These are phyloP conservation scores for Carposina sasakii DNA, from an alignment of 1,140 invertebrate species.

Conservation along the genomic window DNA sequence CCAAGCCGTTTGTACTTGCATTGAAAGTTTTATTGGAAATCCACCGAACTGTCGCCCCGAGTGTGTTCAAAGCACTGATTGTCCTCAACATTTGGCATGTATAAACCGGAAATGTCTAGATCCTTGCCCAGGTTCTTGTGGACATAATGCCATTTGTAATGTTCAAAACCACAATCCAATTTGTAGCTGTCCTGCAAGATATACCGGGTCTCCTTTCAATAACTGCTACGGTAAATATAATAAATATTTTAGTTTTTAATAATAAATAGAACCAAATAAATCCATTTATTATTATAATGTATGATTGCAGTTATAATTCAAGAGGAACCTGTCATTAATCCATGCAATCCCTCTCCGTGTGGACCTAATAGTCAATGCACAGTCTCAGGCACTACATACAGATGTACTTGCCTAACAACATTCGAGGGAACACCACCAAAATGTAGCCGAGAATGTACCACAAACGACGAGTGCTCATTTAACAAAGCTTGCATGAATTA, in stretches of 20 bases:
- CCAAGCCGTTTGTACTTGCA: conserved; percentile 80
- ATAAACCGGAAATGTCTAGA: conserved; percentile 84
- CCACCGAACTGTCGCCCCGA: conserved; percentile 83
- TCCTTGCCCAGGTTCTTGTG: conserved; percentile 84
- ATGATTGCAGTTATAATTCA: conserved; percentile 41
- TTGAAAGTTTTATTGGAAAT: conserved; percentile 78
- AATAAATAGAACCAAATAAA: no score
- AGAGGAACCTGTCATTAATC: conserved; percentile 70
- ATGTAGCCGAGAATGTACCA: conserved; percentile 81
- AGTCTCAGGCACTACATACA: conserved; percentile 73
- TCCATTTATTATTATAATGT: conserved; percentile 11
- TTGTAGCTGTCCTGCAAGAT: conserved; percentile 79
- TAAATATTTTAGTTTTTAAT: conserved; percentile 12
- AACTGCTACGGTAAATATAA: conserved; percentile 76
- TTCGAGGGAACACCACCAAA: conserved; percentile 81
- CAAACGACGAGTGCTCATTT: conserved; percentile 80
- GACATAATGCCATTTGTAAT: conserved; percentile 79
- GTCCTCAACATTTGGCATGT: conserved; percentile 78
- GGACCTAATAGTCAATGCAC: conserved; percentile 80
- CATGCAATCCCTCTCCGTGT: conserved; percentile 83
- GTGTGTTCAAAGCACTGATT: conserved; percentile 83
- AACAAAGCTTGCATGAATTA: conserved; percentile 80
- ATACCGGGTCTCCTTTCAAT: conserved; percentile 83
- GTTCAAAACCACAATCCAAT: conserved; percentile 85
- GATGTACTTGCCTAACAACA: conserved; percentile 78